Conservation (phyloP, 2,797 vertebrate genomes). For the Chelon auratus region DNA sequence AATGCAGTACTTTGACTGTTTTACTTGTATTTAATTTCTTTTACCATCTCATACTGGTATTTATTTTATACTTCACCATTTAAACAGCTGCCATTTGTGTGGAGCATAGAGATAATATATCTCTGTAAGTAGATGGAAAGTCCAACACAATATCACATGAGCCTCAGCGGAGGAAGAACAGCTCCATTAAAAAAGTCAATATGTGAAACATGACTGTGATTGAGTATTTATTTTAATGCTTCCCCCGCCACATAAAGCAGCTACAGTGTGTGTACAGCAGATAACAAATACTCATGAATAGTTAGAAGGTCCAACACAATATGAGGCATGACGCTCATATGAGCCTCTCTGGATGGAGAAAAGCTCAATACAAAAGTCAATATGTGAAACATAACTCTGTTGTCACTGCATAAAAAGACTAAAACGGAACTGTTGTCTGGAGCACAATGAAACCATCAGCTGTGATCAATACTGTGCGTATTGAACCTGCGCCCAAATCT, state of each 20-base stretch:
- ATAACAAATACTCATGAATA: not conserved
- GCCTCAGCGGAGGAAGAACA: conserved; percentile 19
- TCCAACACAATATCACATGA: conserved; percentile 8
- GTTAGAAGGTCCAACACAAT: not conserved
- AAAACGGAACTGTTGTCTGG: conserved; percentile 33
- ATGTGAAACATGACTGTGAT: conserved; percentile 42
- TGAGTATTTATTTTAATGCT: not conserved
- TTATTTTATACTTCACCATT: not conserved
- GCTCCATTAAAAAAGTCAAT: conserved; percentile 30
- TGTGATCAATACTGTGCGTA: conserved; percentile 50
- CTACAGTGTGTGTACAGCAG: not conserved
- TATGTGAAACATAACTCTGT: conserved; percentile 46
- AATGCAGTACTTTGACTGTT: too few relatives aligned
- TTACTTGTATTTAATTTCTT: too few relatives aligned
- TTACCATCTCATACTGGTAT: not conserved
- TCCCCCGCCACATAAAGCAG: not conserved
- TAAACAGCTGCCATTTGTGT: not conserved
- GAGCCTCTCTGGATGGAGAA: conserved; percentile 17
- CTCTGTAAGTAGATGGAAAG: not conserved
- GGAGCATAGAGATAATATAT: not conserved
- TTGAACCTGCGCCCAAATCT: conserved; percentile 49
- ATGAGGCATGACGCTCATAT: conserved; percentile 12
- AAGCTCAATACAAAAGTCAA: conserved; percentile 29
- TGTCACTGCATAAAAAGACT: conserved; percentile 14
- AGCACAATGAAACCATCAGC: conserved; percentile 53